Percentiles rank a stretch among this genome's conserved stretches.
phyloP scores from a whole-genome alignment of 2,797 vertebrate species.

The Acanthis flammea region DNA sequence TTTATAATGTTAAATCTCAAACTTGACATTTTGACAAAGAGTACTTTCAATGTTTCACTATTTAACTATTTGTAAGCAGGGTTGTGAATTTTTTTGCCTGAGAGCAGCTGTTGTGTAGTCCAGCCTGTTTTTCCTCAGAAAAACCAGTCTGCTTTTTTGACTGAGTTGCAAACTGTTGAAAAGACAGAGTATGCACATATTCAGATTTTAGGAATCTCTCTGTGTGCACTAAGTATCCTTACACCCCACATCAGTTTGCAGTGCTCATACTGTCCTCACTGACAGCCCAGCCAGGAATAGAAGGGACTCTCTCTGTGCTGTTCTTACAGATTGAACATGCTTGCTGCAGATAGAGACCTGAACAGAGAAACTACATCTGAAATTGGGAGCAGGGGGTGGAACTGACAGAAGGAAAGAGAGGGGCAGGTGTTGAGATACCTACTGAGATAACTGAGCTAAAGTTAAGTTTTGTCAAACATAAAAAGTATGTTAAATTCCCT shows the following conservation, averaged over 20 bases:
- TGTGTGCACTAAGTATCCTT: background rate
- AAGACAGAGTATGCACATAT: background rate
- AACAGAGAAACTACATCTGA: background rate
- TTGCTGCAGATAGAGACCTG: background rate
- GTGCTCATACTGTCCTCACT: background rate
- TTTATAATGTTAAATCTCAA: background rate
- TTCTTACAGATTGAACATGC: background rate
- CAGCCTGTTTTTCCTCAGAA: background rate
- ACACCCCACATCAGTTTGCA: rapidly evolving
- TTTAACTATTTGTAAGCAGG: background rate
- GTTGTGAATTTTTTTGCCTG: background rate
- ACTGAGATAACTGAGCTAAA: background rate
- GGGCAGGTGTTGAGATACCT: background rate
- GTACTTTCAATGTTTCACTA: background rate
- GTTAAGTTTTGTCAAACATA: background rate
- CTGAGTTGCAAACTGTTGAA: background rate
- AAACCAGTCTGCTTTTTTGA: background rate
- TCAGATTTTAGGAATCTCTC: background rate
- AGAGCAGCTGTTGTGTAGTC: background rate
- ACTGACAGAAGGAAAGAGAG: background rate
- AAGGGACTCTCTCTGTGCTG: background rate
- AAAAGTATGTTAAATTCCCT: background rate
- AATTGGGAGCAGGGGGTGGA: background rate
- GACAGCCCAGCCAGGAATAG: background rate
- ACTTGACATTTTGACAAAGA: background rate